phyloP scores from a whole-genome alignment of 1,140 invertebrate genomes.

The Anoplolepis gracilipes region DNA sequence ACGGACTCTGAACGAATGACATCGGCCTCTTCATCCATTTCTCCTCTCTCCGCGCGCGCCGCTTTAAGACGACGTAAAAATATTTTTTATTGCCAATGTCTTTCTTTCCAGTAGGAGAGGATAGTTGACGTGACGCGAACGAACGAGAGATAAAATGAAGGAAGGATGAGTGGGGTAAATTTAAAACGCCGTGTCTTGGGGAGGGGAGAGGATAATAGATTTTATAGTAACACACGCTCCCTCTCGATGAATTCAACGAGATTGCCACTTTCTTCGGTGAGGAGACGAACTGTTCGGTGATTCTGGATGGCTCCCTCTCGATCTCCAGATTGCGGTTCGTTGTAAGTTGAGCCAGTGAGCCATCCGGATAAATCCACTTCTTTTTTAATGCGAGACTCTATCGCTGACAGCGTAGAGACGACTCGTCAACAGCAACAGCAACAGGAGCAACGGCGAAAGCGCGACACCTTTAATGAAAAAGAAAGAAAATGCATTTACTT shows the following conservation, averaged over 20 bases:
- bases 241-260: constrained; percentile 61
- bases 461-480: constrained; percentile 62
- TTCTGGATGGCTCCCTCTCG: constrained; percentile 58
- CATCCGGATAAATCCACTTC: constrained; percentile 51
- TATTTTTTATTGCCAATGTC: constrained; percentile 59
- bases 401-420: constrained; percentile 29
- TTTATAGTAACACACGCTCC: constrained; percentile 28
- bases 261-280: constrained; percentile 59
- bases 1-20: constrained; percentile 8
- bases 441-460: not conserved
- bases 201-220: constrained; percentile 45
- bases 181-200: constrained; percentile 42
- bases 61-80: constrained; percentile 2
- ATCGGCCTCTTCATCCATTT: not conserved
- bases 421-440: constrained; percentile 48
- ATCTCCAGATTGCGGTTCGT: constrained; percentile 71
- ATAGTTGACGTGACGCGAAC: constrained; percentile 37
- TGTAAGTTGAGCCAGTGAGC: constrained; percentile 72
- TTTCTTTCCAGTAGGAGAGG: not conserved
- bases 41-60: not conserved
- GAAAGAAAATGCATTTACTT: constrained; percentile 42
- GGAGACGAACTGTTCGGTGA: constrained; percentile 44
- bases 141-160: constrained; percentile 24
- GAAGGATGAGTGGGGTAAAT: constrained; percentile 46
- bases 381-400: constrained; percentile 61